Conservation (phyloP, 2,797 vertebrate genomes). For the Argyrosomus regius region DNA sequence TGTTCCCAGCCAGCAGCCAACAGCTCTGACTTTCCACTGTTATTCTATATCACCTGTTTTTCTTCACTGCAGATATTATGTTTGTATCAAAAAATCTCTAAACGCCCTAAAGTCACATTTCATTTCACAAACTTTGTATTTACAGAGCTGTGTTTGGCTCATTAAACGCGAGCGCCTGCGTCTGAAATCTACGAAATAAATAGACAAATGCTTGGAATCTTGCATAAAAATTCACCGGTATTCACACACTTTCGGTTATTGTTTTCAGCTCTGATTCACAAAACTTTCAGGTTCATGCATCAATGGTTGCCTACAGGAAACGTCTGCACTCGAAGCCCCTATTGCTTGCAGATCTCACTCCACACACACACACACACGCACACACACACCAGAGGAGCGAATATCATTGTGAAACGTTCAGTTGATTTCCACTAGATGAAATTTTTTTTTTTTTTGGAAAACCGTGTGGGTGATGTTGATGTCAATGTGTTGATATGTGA, state of each 20-base stretch:
- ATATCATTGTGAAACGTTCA: slow-evolving; percentile 70
- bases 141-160: background rate
- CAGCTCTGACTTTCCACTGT: slow-evolving; percentile 59
- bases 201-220: background rate
- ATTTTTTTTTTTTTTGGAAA: slow-evolving; percentile 74
- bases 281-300: slow-evolving; percentile 62
- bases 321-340: slow-evolving; percentile 56
- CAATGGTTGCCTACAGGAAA: slow-evolving; percentile 78
- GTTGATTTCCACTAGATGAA: slow-evolving; percentile 76
- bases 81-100: background rate
- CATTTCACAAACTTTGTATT: background rate
- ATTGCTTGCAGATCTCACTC: slow-evolving; percentile 41
- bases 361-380: background rate
- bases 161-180: background rate
- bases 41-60: slow-evolving; percentile 23
- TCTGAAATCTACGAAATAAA: background rate
- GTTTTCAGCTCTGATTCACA: slow-evolving; percentile 71
- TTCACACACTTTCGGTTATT: slow-evolving; percentile 42
- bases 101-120: background rate
- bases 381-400: slow-evolving; percentile 19
- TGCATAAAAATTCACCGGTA: slow-evolving; percentile 29
- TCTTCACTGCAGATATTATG: background rate
- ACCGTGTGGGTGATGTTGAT: slow-evolving; percentile 79
- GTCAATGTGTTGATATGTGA: slow-evolving; percentile 77
- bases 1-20: slow-evolving; percentile 49